These are phyloP conservation scores for Megalops cyprinoides DNA, from an alignment of 2,797 vertebrate genomes.

Conservation along the genomic window DNA sequence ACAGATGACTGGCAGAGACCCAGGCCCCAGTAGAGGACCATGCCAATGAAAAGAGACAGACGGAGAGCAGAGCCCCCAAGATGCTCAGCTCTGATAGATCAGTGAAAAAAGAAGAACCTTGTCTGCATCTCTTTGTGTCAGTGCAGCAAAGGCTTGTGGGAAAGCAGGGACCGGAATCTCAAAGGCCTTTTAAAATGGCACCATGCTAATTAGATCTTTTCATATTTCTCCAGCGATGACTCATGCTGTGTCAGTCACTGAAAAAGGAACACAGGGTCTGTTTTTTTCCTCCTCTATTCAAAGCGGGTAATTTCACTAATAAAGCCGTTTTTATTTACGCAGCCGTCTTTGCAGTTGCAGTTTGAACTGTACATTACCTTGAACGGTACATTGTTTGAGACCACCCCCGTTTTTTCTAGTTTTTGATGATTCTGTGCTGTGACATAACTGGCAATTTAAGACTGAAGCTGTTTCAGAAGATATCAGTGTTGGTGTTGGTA, in stretches of 20 bases:
- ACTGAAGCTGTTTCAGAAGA: too few relatives aligned
- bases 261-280: not conserved
- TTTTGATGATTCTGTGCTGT: not conserved
- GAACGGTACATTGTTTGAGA: not conserved
- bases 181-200: conserved; percentile 20
- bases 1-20: not conserved
- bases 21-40: not conserved
- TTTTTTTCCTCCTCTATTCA: not conserved
- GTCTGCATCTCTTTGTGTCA: not conserved
- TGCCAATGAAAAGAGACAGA: not conserved
- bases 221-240: conserved; percentile 4
- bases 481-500: not conserved
- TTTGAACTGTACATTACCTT: not conserved
- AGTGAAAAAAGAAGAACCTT: not conserved
- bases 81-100: not conserved
- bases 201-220: conserved; percentile 12
- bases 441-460: too few relatives aligned
- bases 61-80: not conserved
- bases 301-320: not conserved
- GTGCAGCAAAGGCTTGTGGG: conserved; percentile 4
- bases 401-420: not conserved
- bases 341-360: not conserved
- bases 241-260: not conserved
- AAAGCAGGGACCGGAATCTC: conserved; percentile 4
- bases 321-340: not conserved